A percentile compares a stretch with the other conserved stretches of the same genome.
phyloP scores from a whole-genome alignment of 1,140 invertebrate species.

The Bathynomus jamesi region DNA sequence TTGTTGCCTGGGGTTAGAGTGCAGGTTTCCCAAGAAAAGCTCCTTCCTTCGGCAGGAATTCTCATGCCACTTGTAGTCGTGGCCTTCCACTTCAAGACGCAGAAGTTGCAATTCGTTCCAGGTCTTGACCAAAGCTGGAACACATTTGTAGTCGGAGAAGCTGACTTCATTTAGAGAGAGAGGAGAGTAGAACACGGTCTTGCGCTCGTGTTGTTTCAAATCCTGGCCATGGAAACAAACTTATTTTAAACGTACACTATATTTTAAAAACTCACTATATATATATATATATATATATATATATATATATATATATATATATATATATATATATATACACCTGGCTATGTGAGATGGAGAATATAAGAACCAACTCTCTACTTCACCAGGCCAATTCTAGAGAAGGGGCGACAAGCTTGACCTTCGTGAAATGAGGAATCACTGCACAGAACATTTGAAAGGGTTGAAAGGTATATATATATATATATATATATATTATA shows the following conservation, averaged over 20 bases:
- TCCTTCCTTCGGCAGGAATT: not conserved
- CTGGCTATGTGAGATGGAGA: too few species aligned
- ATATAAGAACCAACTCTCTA: too few species aligned
- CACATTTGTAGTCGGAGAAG: not conserved
- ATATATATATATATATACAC: not conserved
- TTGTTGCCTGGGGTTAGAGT: not conserved
- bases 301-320: not conserved
- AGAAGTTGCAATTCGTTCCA: not conserved
- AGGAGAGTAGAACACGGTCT: not conserved
- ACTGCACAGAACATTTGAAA: too few species aligned
- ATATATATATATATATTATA: too few species aligned
- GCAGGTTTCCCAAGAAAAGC: not conserved
- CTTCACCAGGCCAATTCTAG: too few species aligned
- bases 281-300: not conserved
- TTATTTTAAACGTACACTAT: too few species aligned
- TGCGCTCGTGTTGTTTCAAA: not conserved
- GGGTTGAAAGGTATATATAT: too few species aligned
- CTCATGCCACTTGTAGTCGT: not conserved
- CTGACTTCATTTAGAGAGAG: not conserved
- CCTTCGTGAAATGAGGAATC: too few species aligned
- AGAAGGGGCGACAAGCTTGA: too few species aligned
- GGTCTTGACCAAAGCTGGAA: not conserved
- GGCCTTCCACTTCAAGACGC: not conserved
- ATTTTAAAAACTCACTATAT: too few species aligned
- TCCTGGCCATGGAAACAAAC: not conserved